These are phyloP conservation scores for Conus canariensis DNA, from an alignment of 2,888 invertebrate genomes.

Conservation along the genomic window DNA sequence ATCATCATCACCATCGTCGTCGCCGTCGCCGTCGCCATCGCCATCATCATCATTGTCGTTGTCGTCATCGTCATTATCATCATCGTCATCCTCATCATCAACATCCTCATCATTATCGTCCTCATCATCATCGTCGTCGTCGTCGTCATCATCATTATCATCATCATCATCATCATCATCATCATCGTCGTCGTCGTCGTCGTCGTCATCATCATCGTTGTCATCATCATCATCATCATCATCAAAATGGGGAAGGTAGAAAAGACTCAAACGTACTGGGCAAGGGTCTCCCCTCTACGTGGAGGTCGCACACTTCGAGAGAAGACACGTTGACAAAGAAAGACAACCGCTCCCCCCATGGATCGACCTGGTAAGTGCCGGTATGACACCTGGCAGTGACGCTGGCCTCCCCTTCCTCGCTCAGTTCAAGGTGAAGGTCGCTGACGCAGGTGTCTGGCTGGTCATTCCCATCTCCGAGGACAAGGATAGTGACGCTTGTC, in stretches of 20 bases:
- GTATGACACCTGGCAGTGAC: background rate
- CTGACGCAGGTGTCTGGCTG: background rate
- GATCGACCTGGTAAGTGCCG: background rate
- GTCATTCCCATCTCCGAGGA: background rate
- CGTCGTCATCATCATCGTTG: background rate
- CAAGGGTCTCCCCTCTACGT: background rate
- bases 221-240: background rate
- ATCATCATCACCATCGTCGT: too few relatives aligned
- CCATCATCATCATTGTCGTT: too few relatives aligned
- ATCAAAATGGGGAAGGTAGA: background rate
- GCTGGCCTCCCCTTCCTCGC: constrained; percentile 1
- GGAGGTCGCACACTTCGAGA: background rate
- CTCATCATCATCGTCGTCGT: background rate
- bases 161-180: background rate
- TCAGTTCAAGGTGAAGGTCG: background rate
- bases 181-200: background rate
- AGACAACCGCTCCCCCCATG: background rate
- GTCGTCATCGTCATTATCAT: too few relatives aligned
- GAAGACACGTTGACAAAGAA: background rate
- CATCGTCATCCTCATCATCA: too few relatives aligned
- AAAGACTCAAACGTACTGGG: background rate
- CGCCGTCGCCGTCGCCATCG: too few relatives aligned
- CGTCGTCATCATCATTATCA: background rate
- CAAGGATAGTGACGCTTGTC: background rate
- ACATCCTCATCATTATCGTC: too few relatives aligned